Evolutionary conservation across 2,888 invertebrate genomes (phyloP).

Genomic region (Polyommatus icarus): DNA sequence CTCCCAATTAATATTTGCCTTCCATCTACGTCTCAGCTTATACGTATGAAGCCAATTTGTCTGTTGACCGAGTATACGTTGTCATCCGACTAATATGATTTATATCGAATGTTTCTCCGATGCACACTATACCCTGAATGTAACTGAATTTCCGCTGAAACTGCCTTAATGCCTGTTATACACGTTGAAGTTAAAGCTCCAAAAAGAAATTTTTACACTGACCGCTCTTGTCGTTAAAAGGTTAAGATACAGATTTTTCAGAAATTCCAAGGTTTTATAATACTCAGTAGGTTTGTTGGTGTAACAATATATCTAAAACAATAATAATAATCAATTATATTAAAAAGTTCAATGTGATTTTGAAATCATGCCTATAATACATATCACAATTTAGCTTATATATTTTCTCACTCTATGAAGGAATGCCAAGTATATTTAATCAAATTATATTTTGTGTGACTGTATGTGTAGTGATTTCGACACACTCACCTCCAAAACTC

Average conservation of each 20-base stretch:
- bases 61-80: conserved; percentile 13
- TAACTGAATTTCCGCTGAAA: conserved; percentile 4
- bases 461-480: background rate
- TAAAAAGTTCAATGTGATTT: no score
- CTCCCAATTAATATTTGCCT: background rate
- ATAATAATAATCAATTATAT: no score
- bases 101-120: conserved; percentile 4
- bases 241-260: no score
- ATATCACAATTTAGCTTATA: no score
- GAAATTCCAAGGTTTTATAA: no score
- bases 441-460: no score
- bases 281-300: no score
- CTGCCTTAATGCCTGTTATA: background rate
- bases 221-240: no score
- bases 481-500: background rate
- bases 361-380: no score
- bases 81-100: conserved; percentile 6
- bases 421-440: no score
- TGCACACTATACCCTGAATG: background rate
- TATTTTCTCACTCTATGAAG: no score
- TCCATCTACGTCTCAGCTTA: background rate
- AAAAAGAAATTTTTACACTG: background rate
- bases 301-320: no score
- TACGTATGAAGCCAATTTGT: background rate
- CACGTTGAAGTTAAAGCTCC: background rate